Conservation (phyloP, 2,888 invertebrate species). For the Diplolepis rosae region DNA sequence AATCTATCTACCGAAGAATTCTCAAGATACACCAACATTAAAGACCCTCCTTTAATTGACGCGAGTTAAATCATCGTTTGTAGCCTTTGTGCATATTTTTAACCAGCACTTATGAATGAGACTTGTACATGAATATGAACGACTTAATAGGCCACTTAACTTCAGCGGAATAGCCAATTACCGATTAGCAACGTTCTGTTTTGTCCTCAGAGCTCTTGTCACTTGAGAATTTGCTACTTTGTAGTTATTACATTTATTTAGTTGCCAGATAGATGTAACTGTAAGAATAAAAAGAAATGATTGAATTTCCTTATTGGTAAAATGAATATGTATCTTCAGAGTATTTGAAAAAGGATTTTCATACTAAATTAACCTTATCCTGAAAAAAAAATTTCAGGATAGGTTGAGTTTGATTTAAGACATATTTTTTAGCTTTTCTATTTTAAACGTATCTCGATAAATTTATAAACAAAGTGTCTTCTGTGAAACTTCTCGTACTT, state of each 20-base stretch:
- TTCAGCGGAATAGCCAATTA: conserved; percentile 55
- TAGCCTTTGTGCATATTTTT: conserved; percentile 27
- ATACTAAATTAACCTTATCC: too few relatives aligned
- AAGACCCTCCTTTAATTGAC: conserved; percentile 27
- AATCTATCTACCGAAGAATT: neutral
- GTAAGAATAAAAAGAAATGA: neutral
- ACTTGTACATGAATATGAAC: conserved; percentile 46
- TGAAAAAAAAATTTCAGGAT: too few relatives aligned
- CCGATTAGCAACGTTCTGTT: conserved; percentile 51
- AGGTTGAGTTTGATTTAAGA: too few relatives aligned
- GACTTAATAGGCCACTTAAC: conserved; percentile 55
- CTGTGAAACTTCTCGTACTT: too few relatives aligned
- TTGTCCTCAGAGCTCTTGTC: neutral
- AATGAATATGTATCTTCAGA: too few relatives aligned
- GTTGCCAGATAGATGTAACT: neutral
- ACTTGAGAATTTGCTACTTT: conserved; percentile 7
- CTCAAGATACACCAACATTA: conserved; percentile 9
- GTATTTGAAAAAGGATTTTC: too few relatives aligned
- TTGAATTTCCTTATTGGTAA: too few relatives aligned
- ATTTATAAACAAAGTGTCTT: too few relatives aligned
- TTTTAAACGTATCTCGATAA: too few relatives aligned
- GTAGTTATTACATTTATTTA: neutral
- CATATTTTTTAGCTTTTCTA: too few relatives aligned
- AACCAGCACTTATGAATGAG: conserved; percentile 46
- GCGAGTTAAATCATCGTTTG: conserved; percentile 2